Evolutionary conservation across 2,888 invertebrate species (phyloP), one percentile per base, ranked within the genome.

Genomic region (Falcaria lacertinaria): DNA sequence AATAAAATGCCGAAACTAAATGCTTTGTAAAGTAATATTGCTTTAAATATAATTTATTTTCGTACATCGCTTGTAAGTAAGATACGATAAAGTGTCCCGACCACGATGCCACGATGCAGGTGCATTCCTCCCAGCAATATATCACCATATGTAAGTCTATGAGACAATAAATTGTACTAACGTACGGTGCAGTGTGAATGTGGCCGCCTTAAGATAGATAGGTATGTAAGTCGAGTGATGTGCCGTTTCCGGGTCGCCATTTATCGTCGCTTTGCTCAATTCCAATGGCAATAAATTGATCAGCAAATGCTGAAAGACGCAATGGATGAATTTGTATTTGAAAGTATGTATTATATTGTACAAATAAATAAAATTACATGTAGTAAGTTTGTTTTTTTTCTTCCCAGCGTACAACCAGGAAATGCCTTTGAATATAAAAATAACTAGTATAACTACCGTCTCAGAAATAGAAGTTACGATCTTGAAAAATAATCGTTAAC

Each of bases 291-390:
- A 28, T 28, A 7, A 28, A 11, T 28, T 7, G 28, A 22, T 22
- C 28, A 11, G 11, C 2, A 11, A 11, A 28, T 2, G 28, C 11
- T 28, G 28, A 11, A 11, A 11, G 28, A 7, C 7, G 22, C 7
- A 22, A 7, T 14, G 33, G 32, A 39, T 32, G 39, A 38, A n/a
- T 11, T 39, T 39, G 39, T 39, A 13, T 39, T 39, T 16, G 39
- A 16, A 39, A 17, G 19, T 22, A 33, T 40, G 40, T 40, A 40
- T 40, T 34, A 34, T 28, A 34, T 40, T 40, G 40, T 40, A 40
- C 40, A 40, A 40, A 40, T 40, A 19, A 34, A 22, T 19, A 22
- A 33, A n/a, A 34, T 32, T 34, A 32, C 11, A 34, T 34, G 33
- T 34, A 33, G 19, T 15, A 40, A 22, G 11, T 11, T 28, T 28